Conservation (phyloP, 2,797 vertebrate genomes). For the Peromyscus melanophrys region DNA sequence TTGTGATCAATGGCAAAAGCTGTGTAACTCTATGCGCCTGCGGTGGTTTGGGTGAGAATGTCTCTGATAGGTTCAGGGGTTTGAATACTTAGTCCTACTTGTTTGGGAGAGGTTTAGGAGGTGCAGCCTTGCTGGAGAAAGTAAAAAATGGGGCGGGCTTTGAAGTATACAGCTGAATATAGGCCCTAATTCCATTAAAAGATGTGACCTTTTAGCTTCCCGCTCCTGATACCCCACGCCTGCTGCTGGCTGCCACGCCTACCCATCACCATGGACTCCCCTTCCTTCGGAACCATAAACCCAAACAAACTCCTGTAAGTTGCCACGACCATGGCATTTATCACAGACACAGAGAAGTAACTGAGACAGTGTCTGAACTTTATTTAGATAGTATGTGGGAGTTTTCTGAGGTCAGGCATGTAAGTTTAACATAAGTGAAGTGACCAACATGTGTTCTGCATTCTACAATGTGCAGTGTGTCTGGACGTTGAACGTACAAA, state of each 20-base stretch:
- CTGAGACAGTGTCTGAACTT: background rate
- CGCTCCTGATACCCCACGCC: background rate
- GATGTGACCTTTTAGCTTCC: background rate
- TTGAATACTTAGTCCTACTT: background rate
- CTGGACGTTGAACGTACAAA: no score
- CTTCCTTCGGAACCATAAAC: background rate
- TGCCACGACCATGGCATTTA: background rate
- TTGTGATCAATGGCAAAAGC: no score
- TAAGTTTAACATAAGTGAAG: background rate
- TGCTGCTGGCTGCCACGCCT: background rate
- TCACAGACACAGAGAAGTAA: background rate
- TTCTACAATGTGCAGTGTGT: background rate
- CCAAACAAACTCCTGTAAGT: background rate
- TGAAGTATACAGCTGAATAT: background rate
- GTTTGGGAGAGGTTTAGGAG: background rate
- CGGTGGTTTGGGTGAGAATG: background rate
- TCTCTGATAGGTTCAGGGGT: background rate
- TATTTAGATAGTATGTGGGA: background rate
- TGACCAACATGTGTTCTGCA: background rate
- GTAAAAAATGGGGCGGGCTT: background rate
- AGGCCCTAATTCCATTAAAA: background rate
- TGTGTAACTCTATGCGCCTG: background rate
- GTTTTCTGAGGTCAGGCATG: background rate
- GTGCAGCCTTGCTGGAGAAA: background rate
- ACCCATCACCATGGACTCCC: background rate